Evolutionary conservation across 2,797 vertebrate species (phyloP), one percentile per base, ranked within the genome.

Genomic region (Helicolenus hilgendorfi): DNA sequence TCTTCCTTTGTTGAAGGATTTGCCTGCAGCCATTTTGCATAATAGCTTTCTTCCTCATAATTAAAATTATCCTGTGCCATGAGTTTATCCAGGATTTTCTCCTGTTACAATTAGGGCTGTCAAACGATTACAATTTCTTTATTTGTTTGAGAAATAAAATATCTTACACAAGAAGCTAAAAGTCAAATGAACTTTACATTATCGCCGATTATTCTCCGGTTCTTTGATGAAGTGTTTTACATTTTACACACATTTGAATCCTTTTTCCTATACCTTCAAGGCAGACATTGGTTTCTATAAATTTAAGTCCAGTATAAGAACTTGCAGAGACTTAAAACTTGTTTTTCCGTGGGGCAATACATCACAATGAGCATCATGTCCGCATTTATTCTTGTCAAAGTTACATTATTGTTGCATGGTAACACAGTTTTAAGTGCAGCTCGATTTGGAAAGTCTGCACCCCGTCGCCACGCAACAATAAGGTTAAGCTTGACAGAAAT

Each of bases 401-500:
- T 81, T 92, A 82, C 78, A 87, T 89, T 91, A 92, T 91, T 24
- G 68, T 75, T 77, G 86, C 79, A 74, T 60, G 62, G 63, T 72
- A 90, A 92, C 55, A 73, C 14, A 27, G 67, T 90, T 85, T 92
- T 92, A 91, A 89, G 81, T 81, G 83, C 63, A 36, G 76, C 72
- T 72, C 79, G 67, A 84, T 85, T 83, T 55, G 63, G 64, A 64
- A 83, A 83, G 77, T 83, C 85, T 79, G 83, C 70, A 67, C 81
- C 77, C 53, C 38, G 18, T 83, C 6, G 65, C 75, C 71, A 62
- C 9, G 11, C 64, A 85, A 72, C 83, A 79, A 45, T 90, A 87
- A 87, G 68, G 90, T 77, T 83, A 90, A 72, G 49, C 79, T 79
- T 95, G 92, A 92, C 80, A 73, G 60, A 90, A 93, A 94, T 87